These are phyloP conservation scores for Cephus runcator DNA, from an alignment of 2,888 invertebrate genomes.

Conservation along the genomic window DNA sequence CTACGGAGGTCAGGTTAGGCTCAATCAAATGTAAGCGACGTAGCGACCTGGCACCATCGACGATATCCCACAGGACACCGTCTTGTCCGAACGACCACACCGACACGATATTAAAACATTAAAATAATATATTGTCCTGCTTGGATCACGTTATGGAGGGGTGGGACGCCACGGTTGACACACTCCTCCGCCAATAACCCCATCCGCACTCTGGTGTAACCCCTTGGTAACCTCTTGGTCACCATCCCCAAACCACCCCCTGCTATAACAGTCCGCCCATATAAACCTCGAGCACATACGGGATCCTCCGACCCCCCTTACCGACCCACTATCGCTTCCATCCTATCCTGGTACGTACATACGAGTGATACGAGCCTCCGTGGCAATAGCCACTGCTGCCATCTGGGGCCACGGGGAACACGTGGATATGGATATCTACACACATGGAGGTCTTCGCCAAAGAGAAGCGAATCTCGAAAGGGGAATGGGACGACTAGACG, in stretches of 20 bases:
- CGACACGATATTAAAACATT: slow-evolving; percentile 65
- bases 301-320: not conserved
- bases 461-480: slow-evolving; percentile 12
- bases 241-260: slow-evolving; percentile 10
- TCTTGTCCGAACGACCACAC: slow-evolving; percentile 59
- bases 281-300: slow-evolving; percentile 2
- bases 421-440: slow-evolving; percentile 35
- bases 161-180: slow-evolving; percentile 42
- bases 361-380: slow-evolving; percentile 3
- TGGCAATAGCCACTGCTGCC: slow-evolving; percentile 38
- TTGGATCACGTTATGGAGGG: slow-evolving; percentile 48
- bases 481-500: slow-evolving; percentile 25
- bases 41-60: slow-evolving; percentile 20
- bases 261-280: not conserved
- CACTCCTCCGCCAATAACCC: slow-evolving; percentile 47
- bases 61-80: slow-evolving; percentile 49
- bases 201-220: slow-evolving; percentile 32
- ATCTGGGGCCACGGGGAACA: slow-evolving; percentile 43
- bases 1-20: not conserved
- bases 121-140: slow-evolving; percentile 60
- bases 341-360: not conserved
- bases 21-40: not conserved
- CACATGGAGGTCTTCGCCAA: slow-evolving; percentile 17
- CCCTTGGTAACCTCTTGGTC: not conserved
- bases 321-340: not conserved